These are phyloP conservation scores for Rhynchotus rufescens DNA, from an alignment of 2,797 vertebrate genomes.

Conservation along the genomic window DNA sequence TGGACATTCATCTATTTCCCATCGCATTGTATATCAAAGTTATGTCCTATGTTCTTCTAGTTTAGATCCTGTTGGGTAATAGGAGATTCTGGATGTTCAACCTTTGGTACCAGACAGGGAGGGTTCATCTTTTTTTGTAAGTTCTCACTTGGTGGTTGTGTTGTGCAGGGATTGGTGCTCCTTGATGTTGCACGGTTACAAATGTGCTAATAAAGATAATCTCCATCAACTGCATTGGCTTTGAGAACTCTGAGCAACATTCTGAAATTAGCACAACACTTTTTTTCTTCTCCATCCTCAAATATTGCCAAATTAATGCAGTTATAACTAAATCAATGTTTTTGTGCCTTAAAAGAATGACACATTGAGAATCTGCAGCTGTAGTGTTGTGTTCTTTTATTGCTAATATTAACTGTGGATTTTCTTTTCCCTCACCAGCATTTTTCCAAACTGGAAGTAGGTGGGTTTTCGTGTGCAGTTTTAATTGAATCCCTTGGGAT, in stretches of 20 bases:
- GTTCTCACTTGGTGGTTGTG: background rate
- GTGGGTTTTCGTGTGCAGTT: background rate
- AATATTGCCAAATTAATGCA: background rate
- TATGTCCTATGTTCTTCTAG: background rate
- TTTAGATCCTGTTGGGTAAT: background rate
- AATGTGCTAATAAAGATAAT: background rate
- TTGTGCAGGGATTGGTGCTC: background rate
- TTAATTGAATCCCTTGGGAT: background rate
- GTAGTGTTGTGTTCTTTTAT: background rate
- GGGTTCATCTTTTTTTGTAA: background rate
- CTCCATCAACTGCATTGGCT: background rate
- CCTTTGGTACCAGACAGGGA: background rate
- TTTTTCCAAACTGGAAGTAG: background rate
- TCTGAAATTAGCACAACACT: background rate
- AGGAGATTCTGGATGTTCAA: background rate
- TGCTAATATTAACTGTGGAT: background rate
- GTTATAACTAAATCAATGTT: background rate
- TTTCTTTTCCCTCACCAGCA: background rate
- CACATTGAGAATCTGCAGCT: background rate
- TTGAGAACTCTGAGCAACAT: background rate
- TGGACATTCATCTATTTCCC: slow-evolving; percentile 1
- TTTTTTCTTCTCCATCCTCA: background rate
- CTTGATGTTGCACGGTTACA: background rate
- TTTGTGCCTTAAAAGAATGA: background rate
- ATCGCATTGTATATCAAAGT: background rate